Base-by-base conservation (phyloP, 2,888 invertebrate species). In the Tetramorium bicarinatum region DNA sequence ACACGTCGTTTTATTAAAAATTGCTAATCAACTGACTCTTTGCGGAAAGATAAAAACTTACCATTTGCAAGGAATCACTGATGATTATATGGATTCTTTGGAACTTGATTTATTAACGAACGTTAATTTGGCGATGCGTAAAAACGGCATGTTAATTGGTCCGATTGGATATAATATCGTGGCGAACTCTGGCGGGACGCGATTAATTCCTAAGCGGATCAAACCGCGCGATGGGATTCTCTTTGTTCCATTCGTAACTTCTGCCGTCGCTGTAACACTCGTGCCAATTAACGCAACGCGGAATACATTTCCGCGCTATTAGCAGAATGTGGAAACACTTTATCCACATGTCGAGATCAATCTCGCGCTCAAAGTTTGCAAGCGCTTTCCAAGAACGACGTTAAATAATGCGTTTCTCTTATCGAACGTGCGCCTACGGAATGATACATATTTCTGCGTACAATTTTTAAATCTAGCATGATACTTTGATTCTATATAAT, bases 251-350 rank as follows among this genome's bases (percentile, higher is more conserved):
- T n/a, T n/a, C n/a, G n/a, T 54, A 54, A 67, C 29, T 77, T 25
- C n/a, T 25, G 13, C 21, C 9, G n/a, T 1, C 8, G 15, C 18
- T 18, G 25, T 25, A 41, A 8, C 21, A 21, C 38, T 66, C 66
- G 52, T 41, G n/a, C n/a, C 52, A 66, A 76, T 66, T 67, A 52
- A 64, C n/a, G 13, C 18, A 29, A 77, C 41, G 66, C 52, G 15
- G 29, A 29, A 54, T 77, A 38, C 29, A 29, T 64, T 76, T 76
- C 52, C 38, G 41, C 69, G 77, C 29, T 77, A 54, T 77, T 67
- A 67, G 41, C 56, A 38, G 25, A n/a, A 52, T 18, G 44, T 29
- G 25, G 18, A 41, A 18, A 54, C 25, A 76, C 67, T 38, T 67
- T 41, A 54, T 41, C 25, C 21, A 34, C 15, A 49, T 38, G 49